Evolutionary conservation across 2,888 invertebrate species (phyloP), one percentile per base, ranked within the genome.

Genomic region (Synergus umbraculus): DNA sequence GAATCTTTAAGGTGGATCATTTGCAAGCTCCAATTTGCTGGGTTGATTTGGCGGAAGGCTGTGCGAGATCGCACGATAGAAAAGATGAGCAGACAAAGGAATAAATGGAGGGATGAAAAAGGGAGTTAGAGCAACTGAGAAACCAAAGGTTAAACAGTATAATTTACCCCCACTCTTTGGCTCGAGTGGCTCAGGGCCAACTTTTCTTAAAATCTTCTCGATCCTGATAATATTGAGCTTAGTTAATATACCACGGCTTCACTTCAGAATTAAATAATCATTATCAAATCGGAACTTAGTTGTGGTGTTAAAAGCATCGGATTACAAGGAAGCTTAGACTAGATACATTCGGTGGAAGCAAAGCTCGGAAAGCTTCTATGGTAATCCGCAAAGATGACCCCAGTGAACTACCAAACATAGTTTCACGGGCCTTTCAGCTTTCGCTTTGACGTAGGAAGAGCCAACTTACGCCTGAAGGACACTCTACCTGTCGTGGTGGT

Each of bases 1-100:
- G 84, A 88, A 88, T 88, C 88, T 88, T 88, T 85, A 89, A 89
- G 87, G 83, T 85, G 84, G 88, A 90, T 90, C 90, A 87, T 90
- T 90, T 89, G 88, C 89, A 87, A 87, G 88, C 86, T 87, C 87
- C 87, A 89, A 89, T 89, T 90, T 88, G 83, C 82, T 79, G 79
- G 85, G 85, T 88, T 88, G 88, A 90, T 89, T 88, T 85, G 87
- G 83, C 82, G 84, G 84, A 84, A 85, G 83, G 79, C 79, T 81
- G 69, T 79, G 66, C 79, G 78, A 29, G 63, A 65, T 82, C 85
- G 79, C 76, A 77, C 78, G 77, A 64, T 54, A 29, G 78, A 83
- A 80, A 85, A 85, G 78, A 76, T 76, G 78, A 81, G 66, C 76
- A 84, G 84, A 85, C 83, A 84, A 85, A 85, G 77, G 83, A 84